Evolutionary conservation across 1,140 invertebrate genomes (phyloP).

Genomic region (Sarcophaga peregrina): DNA sequence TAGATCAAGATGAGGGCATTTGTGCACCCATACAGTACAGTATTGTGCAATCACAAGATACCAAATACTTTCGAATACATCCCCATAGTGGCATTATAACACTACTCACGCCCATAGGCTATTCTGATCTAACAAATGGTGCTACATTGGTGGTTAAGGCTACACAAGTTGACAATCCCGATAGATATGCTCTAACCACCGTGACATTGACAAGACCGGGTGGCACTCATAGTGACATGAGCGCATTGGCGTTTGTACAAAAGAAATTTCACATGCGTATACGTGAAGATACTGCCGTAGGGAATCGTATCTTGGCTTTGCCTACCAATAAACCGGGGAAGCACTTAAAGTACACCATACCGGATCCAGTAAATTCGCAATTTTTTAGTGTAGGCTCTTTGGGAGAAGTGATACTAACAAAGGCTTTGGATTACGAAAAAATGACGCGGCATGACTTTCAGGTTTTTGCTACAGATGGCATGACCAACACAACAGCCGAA

Average conservation of each 20-base stretch:
- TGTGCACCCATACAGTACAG: conserved; percentile 77
- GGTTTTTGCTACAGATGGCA: conserved; percentile 86
- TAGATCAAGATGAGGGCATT: conserved; percentile 80
- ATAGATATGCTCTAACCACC: conserved; percentile 87
- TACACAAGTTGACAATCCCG: conserved; percentile 87
- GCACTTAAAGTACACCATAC: conserved; percentile 66
- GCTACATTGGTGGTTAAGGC: conserved; percentile 81
- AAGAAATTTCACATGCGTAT: conserved; percentile 78
- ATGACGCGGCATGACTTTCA: conserved; percentile 78
- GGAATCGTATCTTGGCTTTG: conserved; percentile 75
- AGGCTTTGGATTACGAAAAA: conserved; percentile 84
- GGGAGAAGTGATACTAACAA: conserved; percentile 83
- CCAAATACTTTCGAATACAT: conserved; percentile 69
- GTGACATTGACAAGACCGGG: conserved; percentile 72
- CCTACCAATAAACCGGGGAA: conserved; percentile 73
- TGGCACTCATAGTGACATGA: conserved; percentile 65
- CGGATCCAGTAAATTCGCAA: conserved; percentile 61
- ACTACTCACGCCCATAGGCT: conserved; percentile 71
- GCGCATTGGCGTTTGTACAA: conserved; percentile 75
- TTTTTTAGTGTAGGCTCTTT: conserved; percentile 77
- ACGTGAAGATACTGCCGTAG: conserved; percentile 80
- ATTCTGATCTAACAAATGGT: conserved; percentile 74
- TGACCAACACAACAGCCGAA: conserved; percentile 69
- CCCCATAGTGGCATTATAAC: conserved; percentile 73
- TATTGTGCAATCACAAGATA: conserved; percentile 67